phyloP scores from a whole-genome alignment of 2,888 invertebrate species.

The Dysmachus trigonus region DNA sequence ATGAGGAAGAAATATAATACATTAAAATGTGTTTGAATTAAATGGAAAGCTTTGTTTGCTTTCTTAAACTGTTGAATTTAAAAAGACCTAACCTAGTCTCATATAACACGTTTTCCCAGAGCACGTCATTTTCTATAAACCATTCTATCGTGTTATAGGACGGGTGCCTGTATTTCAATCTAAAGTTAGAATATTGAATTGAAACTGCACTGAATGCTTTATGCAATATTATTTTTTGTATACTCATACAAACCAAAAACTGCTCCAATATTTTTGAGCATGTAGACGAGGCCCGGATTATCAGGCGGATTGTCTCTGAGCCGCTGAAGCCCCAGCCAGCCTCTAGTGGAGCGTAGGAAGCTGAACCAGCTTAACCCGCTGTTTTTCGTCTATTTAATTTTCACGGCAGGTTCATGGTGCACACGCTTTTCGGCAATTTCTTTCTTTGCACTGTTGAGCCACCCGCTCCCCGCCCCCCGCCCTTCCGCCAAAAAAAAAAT shows the following conservation, averaged over 20 bases:
- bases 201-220: no score
- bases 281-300: neutral
- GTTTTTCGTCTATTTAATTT: neutral
- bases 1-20: no score
- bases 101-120: no score
- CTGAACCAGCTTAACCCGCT: neutral
- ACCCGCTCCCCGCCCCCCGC: neutral
- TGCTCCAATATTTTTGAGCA: neutral
- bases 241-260: neutral
- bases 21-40: no score
- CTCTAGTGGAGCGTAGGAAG: neutral
- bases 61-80: no score
- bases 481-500: neutral
- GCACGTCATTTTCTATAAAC: no score
- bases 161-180: no score
- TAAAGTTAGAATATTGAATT: no score
- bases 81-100: no score
- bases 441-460: neutral
- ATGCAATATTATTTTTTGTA: no score
- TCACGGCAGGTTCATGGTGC: neutral
- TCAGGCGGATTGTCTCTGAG: neutral
- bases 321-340: neutral
- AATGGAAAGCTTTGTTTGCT: no score
- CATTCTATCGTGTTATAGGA: no score
- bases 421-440: neutral